Percentiles rank a stretch among this genome's conserved stretches.
Evolutionary conservation across 1,140 invertebrate genomes (phyloP).

Genomic region (Drosophila setifemur): DNA sequence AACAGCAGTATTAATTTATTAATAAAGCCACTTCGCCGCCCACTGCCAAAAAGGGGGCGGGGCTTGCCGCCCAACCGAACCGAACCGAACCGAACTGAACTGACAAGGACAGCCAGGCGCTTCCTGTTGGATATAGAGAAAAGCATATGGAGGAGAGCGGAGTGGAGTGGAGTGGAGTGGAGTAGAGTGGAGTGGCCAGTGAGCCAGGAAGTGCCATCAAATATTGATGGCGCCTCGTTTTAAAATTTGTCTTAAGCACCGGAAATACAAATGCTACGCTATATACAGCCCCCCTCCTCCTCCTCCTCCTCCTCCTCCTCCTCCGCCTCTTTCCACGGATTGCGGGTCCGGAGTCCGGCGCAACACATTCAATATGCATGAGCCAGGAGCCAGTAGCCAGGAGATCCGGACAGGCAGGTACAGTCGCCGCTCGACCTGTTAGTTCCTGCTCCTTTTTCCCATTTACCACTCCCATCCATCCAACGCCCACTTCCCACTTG

Average conservation of each 20-base stretch:
- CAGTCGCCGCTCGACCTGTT: constrained; percentile 55
- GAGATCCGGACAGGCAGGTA: constrained; percentile 37
- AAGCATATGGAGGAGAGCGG: constrained; percentile 7
- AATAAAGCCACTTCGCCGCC: background rate
- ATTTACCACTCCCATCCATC: background rate
- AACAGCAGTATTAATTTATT: constrained; percentile 38
- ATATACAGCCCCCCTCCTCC: background rate
- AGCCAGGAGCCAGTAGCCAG: constrained; percentile 23
- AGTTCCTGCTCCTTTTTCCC: background rate
- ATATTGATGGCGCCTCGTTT: constrained; percentile 73
- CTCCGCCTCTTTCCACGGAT: background rate
- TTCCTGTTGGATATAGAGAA: constrained; percentile 19
- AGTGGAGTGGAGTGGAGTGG: constrained; percentile 40
- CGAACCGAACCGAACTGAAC: constrained; percentile 35
- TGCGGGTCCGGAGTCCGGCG: constrained; percentile 39
- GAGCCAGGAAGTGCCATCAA: constrained; percentile 63
- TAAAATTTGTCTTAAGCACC: constrained; percentile 79
- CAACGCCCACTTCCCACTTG: constrained; percentile 24
- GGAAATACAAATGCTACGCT: constrained; percentile 66
- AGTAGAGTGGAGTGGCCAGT: constrained; percentile 34
- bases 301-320: background rate
- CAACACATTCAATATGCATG: constrained; percentile 62
- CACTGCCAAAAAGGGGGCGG: too few relatives aligned
- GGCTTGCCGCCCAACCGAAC: too few relatives aligned
- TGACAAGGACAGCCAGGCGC: constrained; percentile 19